Evolutionary conservation across 2,113 vertebrate genomes (phyloP), one percentile per base, ranked within the genome.

Genomic region (Peromyscus maniculatus): DNA sequence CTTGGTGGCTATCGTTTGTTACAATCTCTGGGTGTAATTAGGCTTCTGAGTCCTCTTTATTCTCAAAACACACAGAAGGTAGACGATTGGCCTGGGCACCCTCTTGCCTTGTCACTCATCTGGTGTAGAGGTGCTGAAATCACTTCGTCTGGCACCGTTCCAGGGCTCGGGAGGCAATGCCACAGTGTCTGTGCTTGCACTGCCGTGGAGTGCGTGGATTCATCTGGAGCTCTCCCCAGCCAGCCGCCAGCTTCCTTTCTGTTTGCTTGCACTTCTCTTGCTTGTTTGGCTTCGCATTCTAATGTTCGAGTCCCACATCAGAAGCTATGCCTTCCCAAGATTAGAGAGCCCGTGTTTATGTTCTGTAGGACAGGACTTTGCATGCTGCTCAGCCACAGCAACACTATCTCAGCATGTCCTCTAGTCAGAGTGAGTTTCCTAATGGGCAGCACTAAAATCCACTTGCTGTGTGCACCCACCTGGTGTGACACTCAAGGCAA

Each of bases 391-490:
- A 67, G 36, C 9, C 6, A 46, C 4, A 67, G 36, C 9, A 5
- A 46, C 26, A 52, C 87, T 55, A 5, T 84, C 93, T 82, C 49
- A 77, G 57, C 72, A 80, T 62, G 52, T 89, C 91, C 87, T 96
- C 95, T 93, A 91, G 72, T 96, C 91, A 97, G 86, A 83, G 67
- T 89, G 91, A 97, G 80, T 62, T 91, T 74, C 95, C 96, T 90
- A 92, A 83, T 87, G 90, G 84, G 43, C 67, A 66, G 1, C 59
- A 94, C 95, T 95, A 94, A 89, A 91, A 97, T 96, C 93, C 84
- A 95, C 96, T 97, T 97, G 86, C 89, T 91, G 71, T 96, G 93
- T 95, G 91, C 43, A 74, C 95, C 82, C 89, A 89, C 90, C 79
- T 94, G 82, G 95, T 43, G 43, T 95, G 94, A 95, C 82, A 96